These are phyloP conservation scores for Colistium nudipinnis DNA, from an alignment of 2,113 vertebrate genomes.

Conservation along the genomic window DNA sequence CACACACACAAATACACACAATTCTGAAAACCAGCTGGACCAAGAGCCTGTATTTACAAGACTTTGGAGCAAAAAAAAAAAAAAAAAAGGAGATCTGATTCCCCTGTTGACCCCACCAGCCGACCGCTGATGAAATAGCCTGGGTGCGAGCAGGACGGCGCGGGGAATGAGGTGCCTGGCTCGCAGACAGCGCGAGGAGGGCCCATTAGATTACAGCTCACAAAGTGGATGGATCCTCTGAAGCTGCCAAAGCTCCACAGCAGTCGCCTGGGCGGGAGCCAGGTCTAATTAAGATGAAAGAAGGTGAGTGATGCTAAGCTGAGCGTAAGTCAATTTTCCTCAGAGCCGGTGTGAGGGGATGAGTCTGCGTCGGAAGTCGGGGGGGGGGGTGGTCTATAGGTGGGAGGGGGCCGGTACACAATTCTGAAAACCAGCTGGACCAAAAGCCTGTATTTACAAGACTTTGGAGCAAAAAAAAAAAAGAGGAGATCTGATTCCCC, in stretches of 20 bases:
- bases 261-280: slow-evolving; percentile 53
- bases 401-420: too few species aligned
- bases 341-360: slow-evolving; percentile 33
- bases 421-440: slow-evolving; percentile 8
- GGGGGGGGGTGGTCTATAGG: slow-evolving; percentile 4
- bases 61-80: slow-evolving; percentile 25
- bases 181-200: slow-evolving; percentile 28
- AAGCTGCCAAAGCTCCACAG: slow-evolving; percentile 47
- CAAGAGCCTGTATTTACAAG: slow-evolving; percentile 11
- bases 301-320: slow-evolving; percentile 69
- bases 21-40: slow-evolving; percentile 7
- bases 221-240: slow-evolving; percentile 55
- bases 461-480: slow-evolving; percentile 20
- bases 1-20: background rate
- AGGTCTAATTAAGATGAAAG: slow-evolving; percentile 69
- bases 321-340: slow-evolving; percentile 52
- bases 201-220: slow-evolving; percentile 60
- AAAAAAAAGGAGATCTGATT: slow-evolving; percentile 22
- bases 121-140: slow-evolving; percentile 11
- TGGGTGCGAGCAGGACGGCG: slow-evolving; percentile 6
- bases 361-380: slow-evolving; percentile 25
- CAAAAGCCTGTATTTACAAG: slow-evolving; percentile 11
- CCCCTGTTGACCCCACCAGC: background rate
- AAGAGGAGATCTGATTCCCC: slow-evolving; percentile 23
- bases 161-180: background rate